Percentiles rank a stretch among this genome's conserved stretches.
These are phyloP conservation scores for Remorina albescens DNA, from an alignment of 2,797 vertebrate genomes.

Conservation along the genomic window DNA sequence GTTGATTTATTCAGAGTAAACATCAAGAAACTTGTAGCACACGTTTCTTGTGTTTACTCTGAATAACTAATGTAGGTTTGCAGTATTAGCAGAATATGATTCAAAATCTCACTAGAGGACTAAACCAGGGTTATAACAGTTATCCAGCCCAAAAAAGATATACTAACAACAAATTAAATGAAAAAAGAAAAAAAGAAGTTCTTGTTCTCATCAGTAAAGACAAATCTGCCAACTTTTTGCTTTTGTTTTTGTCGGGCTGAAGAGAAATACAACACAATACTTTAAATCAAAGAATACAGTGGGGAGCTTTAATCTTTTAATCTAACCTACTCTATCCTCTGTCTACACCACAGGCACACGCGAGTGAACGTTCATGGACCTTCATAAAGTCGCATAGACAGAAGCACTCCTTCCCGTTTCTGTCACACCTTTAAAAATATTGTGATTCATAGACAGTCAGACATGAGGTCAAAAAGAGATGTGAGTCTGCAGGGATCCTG, in stretches of 20 bases:
- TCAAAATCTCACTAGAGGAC: slow-evolving; percentile 43
- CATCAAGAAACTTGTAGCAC: too few relatives aligned
- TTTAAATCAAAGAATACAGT: too few relatives aligned
- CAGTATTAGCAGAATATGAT: slow-evolving; percentile 39
- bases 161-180: slow-evolving; percentile 33
- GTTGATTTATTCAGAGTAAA: slow-evolving; percentile 25
- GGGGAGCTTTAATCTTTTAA: slow-evolving; percentile 48
- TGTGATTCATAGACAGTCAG: slow-evolving; percentile 81
- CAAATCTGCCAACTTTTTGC: slow-evolving; percentile 12
- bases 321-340: slow-evolving; percentile 25
- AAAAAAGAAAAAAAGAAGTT: slow-evolving; percentile 17
- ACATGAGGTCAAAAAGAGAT: slow-evolving; percentile 63
- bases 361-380: slow-evolving; percentile 13
- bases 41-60: too few relatives aligned
- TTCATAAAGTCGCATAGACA: slow-evolving; percentile 30
- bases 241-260: slow-evolving; percentile 4
- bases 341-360: slow-evolving; percentile 35
- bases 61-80: slow-evolving; percentile 33
- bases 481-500: slow-evolving; percentile 49
- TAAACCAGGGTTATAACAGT: slow-evolving; percentile 42
- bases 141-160: slow-evolving; percentile 45
- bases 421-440: slow-evolving; percentile 72
- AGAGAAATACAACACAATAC: too few relatives aligned
- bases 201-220: not conserved
- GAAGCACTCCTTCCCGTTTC: slow-evolving; percentile 41